Evolutionary conservation across 2,797 vertebrate species (phyloP).

Genomic region (Apodemus agrarius): DNA sequence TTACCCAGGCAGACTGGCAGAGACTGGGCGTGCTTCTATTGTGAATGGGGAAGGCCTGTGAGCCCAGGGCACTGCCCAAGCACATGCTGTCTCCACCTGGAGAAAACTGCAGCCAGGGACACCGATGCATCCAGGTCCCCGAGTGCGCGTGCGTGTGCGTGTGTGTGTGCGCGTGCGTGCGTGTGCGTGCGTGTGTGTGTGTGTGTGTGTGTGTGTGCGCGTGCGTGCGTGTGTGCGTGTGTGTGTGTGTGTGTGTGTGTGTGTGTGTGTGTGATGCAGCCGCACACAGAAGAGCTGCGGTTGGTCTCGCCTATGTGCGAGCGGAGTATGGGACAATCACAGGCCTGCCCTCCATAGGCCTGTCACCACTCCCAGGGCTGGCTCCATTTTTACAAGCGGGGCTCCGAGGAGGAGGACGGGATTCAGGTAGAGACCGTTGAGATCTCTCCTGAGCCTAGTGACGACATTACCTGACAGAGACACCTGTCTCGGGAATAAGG

Average conservation of each 20-base stretch:
- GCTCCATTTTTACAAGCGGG: background rate
- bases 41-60: background rate
- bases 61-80: background rate
- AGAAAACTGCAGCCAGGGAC: background rate
- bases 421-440: no score
- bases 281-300: background rate
- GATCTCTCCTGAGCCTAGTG: background rate
- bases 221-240: background rate
- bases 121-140: background rate
- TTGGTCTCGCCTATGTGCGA: background rate
- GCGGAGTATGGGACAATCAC: background rate
- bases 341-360: background rate
- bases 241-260: no score
- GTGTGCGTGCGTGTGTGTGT: no score
- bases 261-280: background rate
- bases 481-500: background rate
- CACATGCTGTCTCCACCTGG: background rate
- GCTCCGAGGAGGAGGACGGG: background rate
- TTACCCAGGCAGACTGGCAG: background rate
- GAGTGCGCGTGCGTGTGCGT: background rate
- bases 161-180: no score
- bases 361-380: background rate
- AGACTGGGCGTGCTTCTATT: background rate
- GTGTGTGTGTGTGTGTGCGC: no score
- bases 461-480: background rate